Conservation (phyloP, 2,797 vertebrate species). For the Halcyon smyrnensis region DNA sequence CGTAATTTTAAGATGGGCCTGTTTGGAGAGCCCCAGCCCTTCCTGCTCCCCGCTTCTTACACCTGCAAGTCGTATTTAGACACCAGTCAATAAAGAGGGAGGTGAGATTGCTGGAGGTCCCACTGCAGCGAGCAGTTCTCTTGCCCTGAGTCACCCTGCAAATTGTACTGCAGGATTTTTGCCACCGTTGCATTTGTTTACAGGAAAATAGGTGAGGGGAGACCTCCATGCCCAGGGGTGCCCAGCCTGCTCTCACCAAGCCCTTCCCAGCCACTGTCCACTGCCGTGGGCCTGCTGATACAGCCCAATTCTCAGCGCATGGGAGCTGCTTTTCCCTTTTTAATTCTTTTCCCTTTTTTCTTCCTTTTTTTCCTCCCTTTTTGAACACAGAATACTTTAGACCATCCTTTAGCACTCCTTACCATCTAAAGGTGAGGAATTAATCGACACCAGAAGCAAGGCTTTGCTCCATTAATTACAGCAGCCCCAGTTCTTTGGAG, state of each 20-base stretch:
- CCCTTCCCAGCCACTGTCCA: not conserved
- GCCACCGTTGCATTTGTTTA: not conserved
- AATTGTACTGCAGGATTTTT: not conserved
- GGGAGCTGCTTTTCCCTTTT: conserved; percentile 35
- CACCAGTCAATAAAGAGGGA: not conserved
- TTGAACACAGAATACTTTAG: conserved; percentile 47
- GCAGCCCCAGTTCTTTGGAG: conserved; percentile 69
- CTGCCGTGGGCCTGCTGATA: fast-evolving
- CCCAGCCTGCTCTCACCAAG: not conserved
- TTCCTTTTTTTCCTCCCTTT: not conserved
- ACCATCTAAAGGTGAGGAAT: conserved; percentile 56
- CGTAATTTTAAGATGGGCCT: not conserved
- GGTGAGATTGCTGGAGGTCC: not conserved
- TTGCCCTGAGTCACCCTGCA: not conserved
- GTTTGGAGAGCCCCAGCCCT: not conserved
- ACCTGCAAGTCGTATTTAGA: not conserved
- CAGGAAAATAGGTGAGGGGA: not conserved
- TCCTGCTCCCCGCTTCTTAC: not conserved
- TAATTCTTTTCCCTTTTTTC: fast-evolving
- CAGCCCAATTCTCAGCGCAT: not conserved
- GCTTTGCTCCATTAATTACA: conserved; percentile 76
- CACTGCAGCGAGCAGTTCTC: not conserved
- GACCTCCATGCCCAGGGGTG: not conserved
- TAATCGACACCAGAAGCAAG: conserved; percentile 72
- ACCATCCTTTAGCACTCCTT: conserved; percentile 49